Conservation (phyloP, 2,113 vertebrate species). For the Spermophilus dauricus region DNA sequence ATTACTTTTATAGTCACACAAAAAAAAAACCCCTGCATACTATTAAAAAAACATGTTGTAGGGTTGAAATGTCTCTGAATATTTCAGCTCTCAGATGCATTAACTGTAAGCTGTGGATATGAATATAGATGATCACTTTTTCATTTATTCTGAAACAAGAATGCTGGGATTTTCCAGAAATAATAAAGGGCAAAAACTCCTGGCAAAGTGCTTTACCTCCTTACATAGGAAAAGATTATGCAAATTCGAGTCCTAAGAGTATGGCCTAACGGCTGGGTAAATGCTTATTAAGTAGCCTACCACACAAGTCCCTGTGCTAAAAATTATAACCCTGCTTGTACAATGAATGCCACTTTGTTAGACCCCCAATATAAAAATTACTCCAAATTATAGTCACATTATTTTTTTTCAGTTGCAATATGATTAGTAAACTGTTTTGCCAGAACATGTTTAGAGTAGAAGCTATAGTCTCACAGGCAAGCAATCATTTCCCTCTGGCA, state of each 20-base stretch:
- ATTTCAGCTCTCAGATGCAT: conserved; percentile 80
- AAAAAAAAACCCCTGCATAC: not conserved
- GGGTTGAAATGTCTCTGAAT: conserved; percentile 75
- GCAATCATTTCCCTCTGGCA: not conserved
- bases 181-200: conserved; percentile 63
- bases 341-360: conserved; percentile 52
- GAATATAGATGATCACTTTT: conserved; percentile 82
- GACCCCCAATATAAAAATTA: conserved; percentile 43
- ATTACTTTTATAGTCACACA: conserved; percentile 63
- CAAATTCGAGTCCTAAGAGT: conserved; percentile 50
- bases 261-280: conserved; percentile 28
- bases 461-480: not conserved
- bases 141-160: conserved; percentile 67
- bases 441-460: not conserved
- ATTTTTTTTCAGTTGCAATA: not conserved
- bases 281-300: conserved; percentile 37
- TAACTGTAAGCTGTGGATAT: conserved; percentile 74
- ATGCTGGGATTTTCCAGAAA: conserved; percentile 70
- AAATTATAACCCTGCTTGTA: conserved; percentile 54
- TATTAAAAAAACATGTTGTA: conserved; percentile 70
- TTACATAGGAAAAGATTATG: conserved; percentile 48
- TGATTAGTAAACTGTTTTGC: not conserved
- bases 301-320: not conserved
- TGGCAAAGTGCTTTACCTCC: conserved; percentile 17
- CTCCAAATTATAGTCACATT: not conserved